phyloP scores from a whole-genome alignment of 2,888 invertebrate genomes.

The Apoderus coryli region DNA sequence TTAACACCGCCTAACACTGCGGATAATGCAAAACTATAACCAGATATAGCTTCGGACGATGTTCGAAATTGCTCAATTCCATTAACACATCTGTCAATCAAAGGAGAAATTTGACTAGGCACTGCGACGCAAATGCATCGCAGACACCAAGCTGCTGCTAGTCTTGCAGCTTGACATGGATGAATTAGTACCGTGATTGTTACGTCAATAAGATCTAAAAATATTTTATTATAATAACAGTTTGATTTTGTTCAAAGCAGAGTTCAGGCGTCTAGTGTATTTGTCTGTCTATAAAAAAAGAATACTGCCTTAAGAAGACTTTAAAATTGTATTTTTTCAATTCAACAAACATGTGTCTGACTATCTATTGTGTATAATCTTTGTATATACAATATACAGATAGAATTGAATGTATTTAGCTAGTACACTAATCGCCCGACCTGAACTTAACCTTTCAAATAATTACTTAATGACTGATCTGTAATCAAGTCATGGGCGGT shows the following conservation, averaged over 20 bases:
- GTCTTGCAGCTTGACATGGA: conserved; percentile 83
- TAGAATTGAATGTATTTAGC: too few relatives aligned
- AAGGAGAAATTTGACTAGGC: conserved; percentile 85
- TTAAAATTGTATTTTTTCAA: conserved; percentile 1
- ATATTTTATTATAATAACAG: conserved; percentile 2
- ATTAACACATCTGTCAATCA: conserved; percentile 80
- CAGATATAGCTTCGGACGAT: conserved; percentile 75
- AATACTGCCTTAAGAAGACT: too few relatives aligned
- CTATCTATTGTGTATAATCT: too few relatives aligned
- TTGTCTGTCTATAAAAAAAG: conserved; percentile 1
- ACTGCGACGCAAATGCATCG: conserved; percentile 86
- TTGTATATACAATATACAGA: too few relatives aligned
- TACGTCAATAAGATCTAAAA: conserved; percentile 56
- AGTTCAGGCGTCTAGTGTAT: too few relatives aligned
- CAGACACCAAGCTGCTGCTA: conserved; percentile 91
- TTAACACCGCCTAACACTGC: conserved; percentile 86
- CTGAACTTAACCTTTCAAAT: too few relatives aligned
- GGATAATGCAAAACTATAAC: conserved; percentile 88
- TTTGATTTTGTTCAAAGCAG: too few relatives aligned
- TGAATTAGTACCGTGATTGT: conserved; percentile 77
- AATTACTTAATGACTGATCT: conserved; percentile 68
- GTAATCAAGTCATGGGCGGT: conserved; percentile 81
- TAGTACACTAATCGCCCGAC: too few relatives aligned
- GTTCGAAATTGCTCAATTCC: conserved; percentile 80
- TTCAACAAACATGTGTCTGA: too few relatives aligned